These are phyloP conservation scores for Camelus dromedarius DNA, from an alignment of 2,113 vertebrate species.

Conservation along the genomic window DNA sequence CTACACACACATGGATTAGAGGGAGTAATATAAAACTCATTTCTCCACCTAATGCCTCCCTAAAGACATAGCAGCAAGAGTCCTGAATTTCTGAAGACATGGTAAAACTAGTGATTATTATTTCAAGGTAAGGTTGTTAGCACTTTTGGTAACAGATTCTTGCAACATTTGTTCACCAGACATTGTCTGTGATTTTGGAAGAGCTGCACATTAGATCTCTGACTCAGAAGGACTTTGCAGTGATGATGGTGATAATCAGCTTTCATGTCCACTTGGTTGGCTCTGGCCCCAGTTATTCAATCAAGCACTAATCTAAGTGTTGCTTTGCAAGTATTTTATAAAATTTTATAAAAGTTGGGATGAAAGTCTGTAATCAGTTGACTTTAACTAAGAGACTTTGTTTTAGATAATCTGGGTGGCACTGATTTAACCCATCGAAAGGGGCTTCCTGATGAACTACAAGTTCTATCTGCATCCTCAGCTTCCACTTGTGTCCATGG, in stretches of 20 bases:
- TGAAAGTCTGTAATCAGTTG: background rate
- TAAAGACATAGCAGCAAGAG: background rate
- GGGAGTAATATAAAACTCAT: background rate
- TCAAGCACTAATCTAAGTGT: constrained; percentile 41
- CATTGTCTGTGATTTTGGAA: background rate
- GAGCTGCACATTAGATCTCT: constrained; percentile 13
- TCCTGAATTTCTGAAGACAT: background rate
- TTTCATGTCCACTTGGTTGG: constrained; percentile 44
- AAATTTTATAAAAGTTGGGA: background rate
- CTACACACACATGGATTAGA: background rate
- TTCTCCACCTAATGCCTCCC: background rate
- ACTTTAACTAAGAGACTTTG: constrained; percentile 12
- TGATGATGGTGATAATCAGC: background rate
- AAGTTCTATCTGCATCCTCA: background rate
- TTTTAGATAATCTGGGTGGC: background rate
- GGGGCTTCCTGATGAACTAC: background rate
- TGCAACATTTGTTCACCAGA: constrained; percentile 16
- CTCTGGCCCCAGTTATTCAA: background rate
- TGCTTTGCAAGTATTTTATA: background rate
- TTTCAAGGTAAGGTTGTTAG: constrained; percentile 9
- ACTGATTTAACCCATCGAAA: background rate
- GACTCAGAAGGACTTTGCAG: constrained; percentile 52
- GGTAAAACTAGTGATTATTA: background rate
- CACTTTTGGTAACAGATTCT: constrained; percentile 29
- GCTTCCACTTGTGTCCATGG: background rate